Percentiles rank a stretch among this genome's conserved stretches.
These are phyloP conservation scores for Hemithea aestivaria DNA, from an alignment of 2,888 invertebrate genomes.

Conservation along the genomic window DNA sequence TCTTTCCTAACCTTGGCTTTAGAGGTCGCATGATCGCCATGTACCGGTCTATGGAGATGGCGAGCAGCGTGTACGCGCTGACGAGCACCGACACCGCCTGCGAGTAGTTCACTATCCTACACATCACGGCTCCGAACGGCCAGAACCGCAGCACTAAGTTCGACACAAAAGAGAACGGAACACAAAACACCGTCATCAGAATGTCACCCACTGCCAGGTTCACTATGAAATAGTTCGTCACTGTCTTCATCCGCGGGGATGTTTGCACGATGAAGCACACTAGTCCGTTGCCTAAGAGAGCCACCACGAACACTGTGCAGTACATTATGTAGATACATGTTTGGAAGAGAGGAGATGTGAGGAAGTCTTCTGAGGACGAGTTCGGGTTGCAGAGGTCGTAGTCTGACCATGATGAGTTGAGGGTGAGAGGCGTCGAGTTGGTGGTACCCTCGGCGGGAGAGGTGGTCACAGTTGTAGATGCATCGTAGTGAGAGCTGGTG, in stretches of 20 bases:
- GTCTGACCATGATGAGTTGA: slow-evolving; percentile 47
- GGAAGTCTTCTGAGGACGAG: slow-evolving; percentile 44
- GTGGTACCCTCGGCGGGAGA: slow-evolving; percentile 22
- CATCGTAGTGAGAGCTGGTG: slow-evolving; percentile 32
- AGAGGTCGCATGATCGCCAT: slow-evolving; percentile 94
- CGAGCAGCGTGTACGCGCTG: slow-evolving; percentile 93
- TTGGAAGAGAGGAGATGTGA: slow-evolving; percentile 78
- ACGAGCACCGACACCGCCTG: slow-evolving; percentile 90
- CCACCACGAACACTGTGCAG: slow-evolving; percentile 83
- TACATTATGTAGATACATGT: slow-evolving; percentile 84
- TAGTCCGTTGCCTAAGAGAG: slow-evolving; percentile 85
- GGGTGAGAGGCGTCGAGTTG: slow-evolving; percentile 32
- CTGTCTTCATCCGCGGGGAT: slow-evolving; percentile 92
- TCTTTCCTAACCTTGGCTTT: slow-evolving; percentile 87
- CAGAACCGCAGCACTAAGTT: slow-evolving; percentile 89
- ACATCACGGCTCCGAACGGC: slow-evolving; percentile 92
- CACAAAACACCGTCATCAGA: slow-evolving; percentile 92
- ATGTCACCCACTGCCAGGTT: slow-evolving; percentile 94
- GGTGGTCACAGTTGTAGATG: slow-evolving; percentile 25
- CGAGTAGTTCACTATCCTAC: slow-evolving; percentile 89
- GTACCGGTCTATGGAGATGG: slow-evolving; percentile 94
- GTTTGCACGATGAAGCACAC: slow-evolving; percentile 93
- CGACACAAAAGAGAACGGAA: slow-evolving; percentile 93
- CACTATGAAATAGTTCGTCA: slow-evolving; percentile 95
- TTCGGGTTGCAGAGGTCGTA: slow-evolving; percentile 42